These are phyloP conservation scores for Phodopus roborovskii DNA, from an alignment of 2,113 vertebrate species.

Conservation along the genomic window DNA sequence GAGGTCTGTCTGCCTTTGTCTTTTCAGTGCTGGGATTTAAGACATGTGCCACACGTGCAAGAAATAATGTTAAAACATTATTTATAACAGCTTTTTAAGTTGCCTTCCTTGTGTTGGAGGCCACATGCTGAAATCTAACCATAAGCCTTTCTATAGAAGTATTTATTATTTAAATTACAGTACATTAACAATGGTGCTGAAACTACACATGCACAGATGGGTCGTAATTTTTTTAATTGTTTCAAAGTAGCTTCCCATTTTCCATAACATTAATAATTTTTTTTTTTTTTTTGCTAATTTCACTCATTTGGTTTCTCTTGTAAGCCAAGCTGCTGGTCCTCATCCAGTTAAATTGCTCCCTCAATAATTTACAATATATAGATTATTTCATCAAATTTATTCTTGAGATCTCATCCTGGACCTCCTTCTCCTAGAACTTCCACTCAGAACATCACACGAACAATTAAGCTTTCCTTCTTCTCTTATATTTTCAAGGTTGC, in stretches of 20 bases:
- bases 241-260: background rate
- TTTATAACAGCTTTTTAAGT: background rate
- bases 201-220: background rate
- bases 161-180: constrained; percentile 20
- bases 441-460: background rate
- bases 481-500: background rate
- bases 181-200: background rate
- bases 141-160: background rate
- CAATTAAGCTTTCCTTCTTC: background rate
- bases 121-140: background rate
- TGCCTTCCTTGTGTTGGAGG: background rate
- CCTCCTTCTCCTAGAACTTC: background rate
- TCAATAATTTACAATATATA: background rate
- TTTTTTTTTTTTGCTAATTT: background rate
- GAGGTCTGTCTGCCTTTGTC: too few species aligned
- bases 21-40: too few species aligned
- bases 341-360: background rate
- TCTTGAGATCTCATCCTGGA: background rate
- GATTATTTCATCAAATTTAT: background rate
- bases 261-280: background rate
- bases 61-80: background rate
- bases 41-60: too few species aligned
- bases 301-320: constrained; percentile 1
- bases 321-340: background rate
- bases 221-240: background rate